Evolutionary conservation across 2,888 invertebrate genomes (phyloP), one percentile per base, ranked within the genome.

Genomic region (Octodonta nipae): DNA sequence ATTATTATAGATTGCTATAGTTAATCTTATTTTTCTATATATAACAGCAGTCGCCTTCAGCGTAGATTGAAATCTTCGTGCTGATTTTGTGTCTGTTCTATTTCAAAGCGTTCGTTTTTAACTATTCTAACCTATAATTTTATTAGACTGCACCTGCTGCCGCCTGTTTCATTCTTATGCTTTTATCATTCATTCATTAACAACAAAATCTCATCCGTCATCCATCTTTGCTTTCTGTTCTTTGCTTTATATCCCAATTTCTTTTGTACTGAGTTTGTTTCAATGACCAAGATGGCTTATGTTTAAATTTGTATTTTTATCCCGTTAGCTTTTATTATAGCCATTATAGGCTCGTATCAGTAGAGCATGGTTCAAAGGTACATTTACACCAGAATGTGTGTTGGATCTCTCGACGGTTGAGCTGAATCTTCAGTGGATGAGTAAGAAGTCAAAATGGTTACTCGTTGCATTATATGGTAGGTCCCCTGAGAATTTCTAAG

Each of bases 121-220:
- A n/a, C 20, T 20, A 20, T 20, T 20, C 20, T 20, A 7, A 20
- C 7, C 20, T 20, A 7, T 20, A n/a, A 7, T 20, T 6, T 20
- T n/a, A 7, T 20, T n/a, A n/a, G n/a, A 20, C 20, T 20, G 20
- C n/a, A 20, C n/a, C 6, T 20, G 6, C 20, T 20, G 20, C 6
- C n/a, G 20, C n/a, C 15, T 28, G 29, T 3, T 4, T 17, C 13
- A 13, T 20, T 30, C 20, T 30, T 17, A 20, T 30, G 13, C 12
- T 12, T 3, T 30, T 13, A 3, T 5, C 13, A 20, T 22, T 30
- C 30, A 4, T 30, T 13, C 30, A 30, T 22, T 13, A 30, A 20
- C n/a, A 30, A n/a, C 11, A 30, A 12, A n/a, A 30, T 30, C n/a
- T 20, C 22, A 20, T 30, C 30, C n/a, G 17, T 20, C 30, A 30